Conservation (phyloP, 2,797 vertebrate genomes). For the Rhinatrema bivittatum region DNA sequence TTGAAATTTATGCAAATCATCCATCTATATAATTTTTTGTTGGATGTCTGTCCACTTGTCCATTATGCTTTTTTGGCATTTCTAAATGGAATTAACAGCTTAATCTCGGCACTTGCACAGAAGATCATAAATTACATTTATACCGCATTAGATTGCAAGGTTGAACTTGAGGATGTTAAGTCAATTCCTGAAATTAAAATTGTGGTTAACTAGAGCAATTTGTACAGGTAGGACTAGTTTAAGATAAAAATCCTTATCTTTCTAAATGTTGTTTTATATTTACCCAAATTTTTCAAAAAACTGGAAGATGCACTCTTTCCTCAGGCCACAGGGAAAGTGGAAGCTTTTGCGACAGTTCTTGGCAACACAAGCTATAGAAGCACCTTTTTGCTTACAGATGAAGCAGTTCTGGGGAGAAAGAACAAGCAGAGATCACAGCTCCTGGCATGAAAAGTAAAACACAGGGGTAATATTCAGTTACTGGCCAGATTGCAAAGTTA, state of each 20-base stretch:
- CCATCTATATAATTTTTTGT: too few species aligned
- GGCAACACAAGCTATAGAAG: slow-evolving; percentile 52
- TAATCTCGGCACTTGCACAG: too few species aligned
- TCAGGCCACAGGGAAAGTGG: slow-evolving; percentile 59
- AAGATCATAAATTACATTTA: too few species aligned
- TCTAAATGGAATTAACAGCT: too few species aligned
- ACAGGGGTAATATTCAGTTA: too few species aligned
- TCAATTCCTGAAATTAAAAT: neutral
- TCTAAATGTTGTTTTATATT: too few species aligned
- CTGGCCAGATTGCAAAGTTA: too few species aligned
- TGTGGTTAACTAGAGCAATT: neutral
- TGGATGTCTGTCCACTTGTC: too few species aligned
- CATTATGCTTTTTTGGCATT: too few species aligned
- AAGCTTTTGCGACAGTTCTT: slow-evolving; percentile 45
- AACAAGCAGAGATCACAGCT: too few species aligned
- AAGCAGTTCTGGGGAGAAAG: slow-evolving; percentile 45
- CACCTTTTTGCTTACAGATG: slow-evolving; percentile 47
- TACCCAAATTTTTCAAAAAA: slow-evolving; percentile 56
- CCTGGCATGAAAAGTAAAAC: too few species aligned
- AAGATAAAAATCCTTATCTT: rapidly evolving
- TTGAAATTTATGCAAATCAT: too few species aligned
- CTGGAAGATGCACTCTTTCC: slow-evolving; percentile 54
- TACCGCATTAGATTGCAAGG: neutral
- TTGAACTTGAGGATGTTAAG: neutral
- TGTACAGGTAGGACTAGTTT: neutral